Evolutionary conservation across 2,888 invertebrate genomes (phyloP).

Genomic region (Chymomyza caudatula): DNA sequence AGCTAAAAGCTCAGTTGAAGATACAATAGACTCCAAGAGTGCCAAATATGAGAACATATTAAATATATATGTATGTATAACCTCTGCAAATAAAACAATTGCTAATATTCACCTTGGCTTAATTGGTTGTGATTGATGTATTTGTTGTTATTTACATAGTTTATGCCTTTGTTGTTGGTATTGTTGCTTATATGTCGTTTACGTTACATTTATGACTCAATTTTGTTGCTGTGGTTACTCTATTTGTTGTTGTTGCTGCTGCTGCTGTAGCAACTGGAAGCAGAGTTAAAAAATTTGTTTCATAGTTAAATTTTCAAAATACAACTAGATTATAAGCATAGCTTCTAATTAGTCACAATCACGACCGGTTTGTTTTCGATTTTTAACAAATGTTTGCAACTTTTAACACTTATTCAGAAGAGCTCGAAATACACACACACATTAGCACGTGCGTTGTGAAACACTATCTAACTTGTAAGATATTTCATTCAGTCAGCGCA

Average conservation of each 20-base stretch:
- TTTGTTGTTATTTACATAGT: conserved; percentile 46
- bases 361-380: background rate
- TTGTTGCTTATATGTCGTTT: conserved; percentile 35
- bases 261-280: background rate
- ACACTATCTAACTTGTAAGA: background rate
- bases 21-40: no score
- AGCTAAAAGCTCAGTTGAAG: no score
- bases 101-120: background rate
- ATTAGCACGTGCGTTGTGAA: background rate
- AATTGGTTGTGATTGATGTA: conserved; percentile 14
- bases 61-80: background rate
- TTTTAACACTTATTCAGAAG: background rate
- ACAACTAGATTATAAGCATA: background rate
- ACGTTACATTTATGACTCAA: conserved; percentile 58
- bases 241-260: background rate
- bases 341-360: background rate
- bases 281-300: background rate
- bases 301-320: background rate
- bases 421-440: background rate
- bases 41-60: background rate
- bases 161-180: conserved; percentile 14
- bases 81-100: background rate
- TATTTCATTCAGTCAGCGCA: background rate
- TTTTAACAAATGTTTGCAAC: background rate
- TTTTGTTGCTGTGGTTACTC: conserved; percentile 46